Conservation (phyloP, 2,113 vertebrate species). For the Ophiodon elongatus region DNA sequence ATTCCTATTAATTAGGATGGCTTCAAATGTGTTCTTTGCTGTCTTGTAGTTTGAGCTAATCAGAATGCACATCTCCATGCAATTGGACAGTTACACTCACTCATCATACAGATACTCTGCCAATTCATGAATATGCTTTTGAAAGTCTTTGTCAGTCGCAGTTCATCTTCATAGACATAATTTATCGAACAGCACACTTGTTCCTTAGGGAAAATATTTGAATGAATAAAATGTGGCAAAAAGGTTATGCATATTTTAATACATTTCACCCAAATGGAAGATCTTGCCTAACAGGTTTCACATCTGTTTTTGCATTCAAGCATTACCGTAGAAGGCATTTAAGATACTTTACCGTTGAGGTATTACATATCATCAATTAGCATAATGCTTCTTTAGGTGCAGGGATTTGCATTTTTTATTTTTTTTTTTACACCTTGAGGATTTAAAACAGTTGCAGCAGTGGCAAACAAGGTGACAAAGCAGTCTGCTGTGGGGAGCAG, state of each 20-base stretch:
- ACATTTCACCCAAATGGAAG: neutral
- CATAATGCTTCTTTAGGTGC: conserved; percentile 64
- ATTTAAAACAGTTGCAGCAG: conserved; percentile 62
- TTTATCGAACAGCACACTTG: conserved; percentile 13
- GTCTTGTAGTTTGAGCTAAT: conserved; percentile 2
- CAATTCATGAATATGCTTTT: neutral
- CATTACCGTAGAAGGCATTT: conserved; percentile 45
- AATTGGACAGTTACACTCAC: conserved; percentile 21
- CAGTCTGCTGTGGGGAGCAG: conserved; percentile 35
- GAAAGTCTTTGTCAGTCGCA: neutral
- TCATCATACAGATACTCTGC: neutral
- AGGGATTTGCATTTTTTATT: conserved; percentile 65
- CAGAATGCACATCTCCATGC: conserved; percentile 2
- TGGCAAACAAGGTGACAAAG: conserved; percentile 71
- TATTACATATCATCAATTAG: conserved; percentile 70
- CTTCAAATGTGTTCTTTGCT: conserved; percentile 4
- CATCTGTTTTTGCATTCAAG: conserved; percentile 33
- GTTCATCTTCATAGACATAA: conserved; percentile 4
- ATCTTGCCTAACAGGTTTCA: conserved; percentile 33
- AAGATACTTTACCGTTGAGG: conserved; percentile 43
- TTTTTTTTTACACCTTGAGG: conserved; percentile 61
- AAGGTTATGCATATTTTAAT: conserved; percentile 49
- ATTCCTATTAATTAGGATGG: neutral
- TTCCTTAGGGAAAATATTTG: conserved; percentile 6
- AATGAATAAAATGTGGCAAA: conserved; percentile 33